A percentile compares a stretch with the other conserved stretches of the same genome.
phyloP scores from a whole-genome alignment of 2,797 vertebrate genomes.

The Spizella passerina region DNA sequence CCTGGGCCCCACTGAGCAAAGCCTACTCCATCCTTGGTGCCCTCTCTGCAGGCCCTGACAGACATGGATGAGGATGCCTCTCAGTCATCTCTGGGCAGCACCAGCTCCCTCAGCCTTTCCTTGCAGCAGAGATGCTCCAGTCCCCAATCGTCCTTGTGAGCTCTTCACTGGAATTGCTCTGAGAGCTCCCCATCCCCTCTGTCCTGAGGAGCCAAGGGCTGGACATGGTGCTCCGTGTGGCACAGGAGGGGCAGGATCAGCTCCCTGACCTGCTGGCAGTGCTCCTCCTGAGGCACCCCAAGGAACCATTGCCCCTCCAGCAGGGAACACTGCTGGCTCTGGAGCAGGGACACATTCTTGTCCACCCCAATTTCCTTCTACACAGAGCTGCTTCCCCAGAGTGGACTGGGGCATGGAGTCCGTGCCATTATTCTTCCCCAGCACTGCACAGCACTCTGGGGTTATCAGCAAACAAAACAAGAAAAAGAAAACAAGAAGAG shows the following conservation, averaged over 20 bases:
- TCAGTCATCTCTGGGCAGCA: accelerated
- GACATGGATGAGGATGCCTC: accelerated
- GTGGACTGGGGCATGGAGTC: too few relatives aligned
- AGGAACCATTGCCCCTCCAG: accelerated
- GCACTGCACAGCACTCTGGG: accelerated
- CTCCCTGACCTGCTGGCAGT: background rate
- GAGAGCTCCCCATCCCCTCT: accelerated
- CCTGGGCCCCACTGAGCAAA: accelerated
- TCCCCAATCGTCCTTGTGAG: too few relatives aligned
- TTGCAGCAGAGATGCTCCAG: accelerated
- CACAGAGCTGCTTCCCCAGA: background rate
- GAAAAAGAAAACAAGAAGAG: background rate
- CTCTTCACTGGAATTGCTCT: background rate
- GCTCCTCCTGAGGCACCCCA: accelerated
- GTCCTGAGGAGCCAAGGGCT: background rate
- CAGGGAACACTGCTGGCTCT: background rate
- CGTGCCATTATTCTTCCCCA: background rate
- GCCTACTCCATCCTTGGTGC: accelerated
- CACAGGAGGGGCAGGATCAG: background rate
- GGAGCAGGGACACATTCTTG: background rate
- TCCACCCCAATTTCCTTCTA: too few relatives aligned
- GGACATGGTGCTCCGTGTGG: accelerated
- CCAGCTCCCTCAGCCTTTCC: background rate
- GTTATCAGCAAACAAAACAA: background rate
- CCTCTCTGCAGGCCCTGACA: background rate